Conservation (phyloP, 2,888 invertebrate genomes). For the Noctua pronuba region DNA sequence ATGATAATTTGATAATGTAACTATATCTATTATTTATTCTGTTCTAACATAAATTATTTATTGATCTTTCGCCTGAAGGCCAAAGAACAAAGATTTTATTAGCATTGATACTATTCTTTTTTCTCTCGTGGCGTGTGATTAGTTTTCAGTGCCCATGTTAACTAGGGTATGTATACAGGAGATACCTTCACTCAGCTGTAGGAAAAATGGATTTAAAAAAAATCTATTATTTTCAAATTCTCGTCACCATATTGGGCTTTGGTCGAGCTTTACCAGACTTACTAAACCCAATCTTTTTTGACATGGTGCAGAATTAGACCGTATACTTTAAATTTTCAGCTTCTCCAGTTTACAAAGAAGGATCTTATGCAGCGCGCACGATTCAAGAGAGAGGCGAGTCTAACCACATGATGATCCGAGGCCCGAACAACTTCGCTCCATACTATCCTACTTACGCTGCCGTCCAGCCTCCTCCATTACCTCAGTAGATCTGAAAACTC, state of each 20-base stretch:
- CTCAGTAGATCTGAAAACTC: constrained; percentile 71
- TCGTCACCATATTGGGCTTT: not conserved
- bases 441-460: constrained; percentile 91
- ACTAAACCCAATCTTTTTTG: not conserved
- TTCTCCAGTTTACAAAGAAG: constrained; percentile 92
- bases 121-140: not conserved
- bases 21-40: not conserved
- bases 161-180: not conserved
- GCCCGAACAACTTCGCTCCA: constrained; percentile 89
- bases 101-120: not conserved
- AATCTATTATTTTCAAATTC: not conserved
- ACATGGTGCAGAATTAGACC: not conserved
- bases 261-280: not conserved
- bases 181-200: not conserved
- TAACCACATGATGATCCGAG: constrained; percentile 89
- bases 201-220: not conserved
- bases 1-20: not conserved
- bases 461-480: constrained; percentile 89
- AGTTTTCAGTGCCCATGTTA: not conserved
- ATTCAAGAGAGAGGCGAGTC: constrained; percentile 92
- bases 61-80: not conserved
- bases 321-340: constrained; percentile 83
- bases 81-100: not conserved
- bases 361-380: constrained; percentile 90
- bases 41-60: not conserved